phyloP scores from a whole-genome alignment of 2,888 invertebrate genomes.

The Pycnomerus fuliginosus region DNA sequence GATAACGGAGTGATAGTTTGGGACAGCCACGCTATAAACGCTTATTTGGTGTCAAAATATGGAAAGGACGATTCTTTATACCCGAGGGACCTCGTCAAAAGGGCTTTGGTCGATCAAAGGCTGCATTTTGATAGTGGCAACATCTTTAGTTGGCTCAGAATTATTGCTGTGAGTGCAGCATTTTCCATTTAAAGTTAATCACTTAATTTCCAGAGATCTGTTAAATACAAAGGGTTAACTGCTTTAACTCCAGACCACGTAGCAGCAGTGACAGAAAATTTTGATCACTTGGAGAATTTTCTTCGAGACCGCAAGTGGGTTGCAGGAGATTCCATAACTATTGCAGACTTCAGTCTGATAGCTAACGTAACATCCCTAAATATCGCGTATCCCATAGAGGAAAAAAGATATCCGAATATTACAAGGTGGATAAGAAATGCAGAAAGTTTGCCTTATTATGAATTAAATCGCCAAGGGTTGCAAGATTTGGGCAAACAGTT shows the following conservation, averaged over 20 bases:
- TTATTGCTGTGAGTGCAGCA: not conserved
- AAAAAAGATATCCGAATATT: constrained; percentile 11
- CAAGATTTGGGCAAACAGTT: no score
- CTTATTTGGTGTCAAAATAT: constrained; percentile 4
- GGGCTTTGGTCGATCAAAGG: not conserved
- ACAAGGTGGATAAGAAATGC: constrained; percentile 43
- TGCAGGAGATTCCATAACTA: no score
- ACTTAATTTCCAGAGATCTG: no score
- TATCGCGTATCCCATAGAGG: constrained; percentile 19
- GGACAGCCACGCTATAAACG: constrained; percentile 4
- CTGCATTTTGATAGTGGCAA: constrained; percentile 2
- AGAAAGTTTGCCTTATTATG: constrained; percentile 39
- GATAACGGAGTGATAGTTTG: constrained; percentile 1
- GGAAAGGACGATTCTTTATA: constrained; percentile 5
- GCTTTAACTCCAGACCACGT: no score
- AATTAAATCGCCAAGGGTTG: constrained; percentile 4
- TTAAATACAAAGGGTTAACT: no score
- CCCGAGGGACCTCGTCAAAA: not conserved
- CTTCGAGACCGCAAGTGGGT: no score
- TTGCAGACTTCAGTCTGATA: constrained; percentile 34
- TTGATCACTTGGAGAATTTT: no score
- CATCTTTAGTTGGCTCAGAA: not conserved
- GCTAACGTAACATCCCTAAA: constrained; percentile 24
- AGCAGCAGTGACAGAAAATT: no score
- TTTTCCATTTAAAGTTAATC: no score